phyloP scores from a whole-genome alignment of 2,888 invertebrate species.

The Drosophila prostipennis region DNA sequence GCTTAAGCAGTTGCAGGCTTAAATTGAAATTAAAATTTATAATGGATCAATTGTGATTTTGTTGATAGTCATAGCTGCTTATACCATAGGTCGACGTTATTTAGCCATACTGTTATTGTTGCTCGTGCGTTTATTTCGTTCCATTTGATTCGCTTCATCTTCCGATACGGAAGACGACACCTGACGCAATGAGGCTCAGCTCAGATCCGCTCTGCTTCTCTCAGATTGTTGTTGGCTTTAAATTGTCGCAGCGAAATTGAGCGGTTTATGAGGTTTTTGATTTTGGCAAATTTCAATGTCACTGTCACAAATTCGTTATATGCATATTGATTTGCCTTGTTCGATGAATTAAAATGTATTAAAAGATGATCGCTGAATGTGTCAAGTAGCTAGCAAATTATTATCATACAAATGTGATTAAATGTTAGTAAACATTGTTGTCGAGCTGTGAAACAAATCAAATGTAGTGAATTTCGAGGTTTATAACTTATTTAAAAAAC shows the following conservation, averaged over 20 bases:
- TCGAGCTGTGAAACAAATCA: too few relatives aligned
- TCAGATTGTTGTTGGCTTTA: conserved; percentile 37
- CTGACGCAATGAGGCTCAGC: conserved; percentile 24
- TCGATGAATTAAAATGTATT: conserved; percentile 25
- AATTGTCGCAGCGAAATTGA: conserved; percentile 67
- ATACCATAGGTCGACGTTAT: conserved; percentile 11
- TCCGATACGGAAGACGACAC: conserved; percentile 75
- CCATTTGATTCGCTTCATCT: conserved; percentile 57
- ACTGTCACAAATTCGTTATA: conserved; percentile 54
- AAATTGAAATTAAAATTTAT: conserved; percentile 30
- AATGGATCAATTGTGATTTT: conserved; percentile 32
- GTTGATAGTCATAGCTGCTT: conserved; percentile 8
- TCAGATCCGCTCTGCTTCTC: conserved; percentile 16
- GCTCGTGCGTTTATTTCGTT: conserved; percentile 23
- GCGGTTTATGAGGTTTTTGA: conserved; percentile 34
- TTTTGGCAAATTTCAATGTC: conserved; percentile 75
- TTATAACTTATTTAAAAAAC: too few relatives aligned
- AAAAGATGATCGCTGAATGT: conserved; percentile 6
- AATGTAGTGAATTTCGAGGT: too few relatives aligned
- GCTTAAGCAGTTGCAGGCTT: conserved; percentile 30
- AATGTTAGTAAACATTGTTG: too few relatives aligned
- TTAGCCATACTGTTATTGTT: conserved; percentile 8
- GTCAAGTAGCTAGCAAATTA: too few relatives aligned
- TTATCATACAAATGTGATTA: too few relatives aligned
- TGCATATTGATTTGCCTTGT: conserved; percentile 61